phyloP scores from a whole-genome alignment of 2,113 vertebrate species.

The Actenoides hombroni region DNA sequence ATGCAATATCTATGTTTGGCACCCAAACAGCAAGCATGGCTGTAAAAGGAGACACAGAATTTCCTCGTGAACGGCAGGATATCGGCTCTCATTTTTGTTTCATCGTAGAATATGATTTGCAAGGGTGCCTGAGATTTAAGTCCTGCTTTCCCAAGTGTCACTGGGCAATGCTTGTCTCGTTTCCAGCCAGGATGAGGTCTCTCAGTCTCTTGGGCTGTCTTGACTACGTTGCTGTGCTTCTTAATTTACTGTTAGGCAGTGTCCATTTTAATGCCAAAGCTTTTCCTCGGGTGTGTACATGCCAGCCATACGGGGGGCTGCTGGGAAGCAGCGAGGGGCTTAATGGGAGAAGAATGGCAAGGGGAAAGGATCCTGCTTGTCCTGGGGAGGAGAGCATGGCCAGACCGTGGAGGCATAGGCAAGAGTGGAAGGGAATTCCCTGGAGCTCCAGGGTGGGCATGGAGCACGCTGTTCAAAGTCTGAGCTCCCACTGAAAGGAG shows the following conservation, averaged over 20 bases:
- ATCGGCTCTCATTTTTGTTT: background rate
- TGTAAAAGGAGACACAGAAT: background rate
- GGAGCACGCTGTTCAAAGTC: rapidly evolving
- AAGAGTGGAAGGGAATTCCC: background rate
- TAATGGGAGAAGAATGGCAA: rapidly evolving
- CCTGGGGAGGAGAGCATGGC: background rate
- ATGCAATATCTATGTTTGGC: background rate
- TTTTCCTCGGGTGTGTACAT: background rate
- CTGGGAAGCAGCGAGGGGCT: rapidly evolving
- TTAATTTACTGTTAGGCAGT: background rate
- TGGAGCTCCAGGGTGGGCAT: background rate
- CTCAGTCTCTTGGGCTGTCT: background rate
- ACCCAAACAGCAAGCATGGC: background rate
- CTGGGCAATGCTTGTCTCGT: background rate
- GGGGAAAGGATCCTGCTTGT: background rate
- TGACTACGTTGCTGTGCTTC: background rate
- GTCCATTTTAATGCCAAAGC: background rate
- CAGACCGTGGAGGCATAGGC: background rate
- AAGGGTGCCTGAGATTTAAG: background rate
- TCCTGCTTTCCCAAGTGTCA: background rate
- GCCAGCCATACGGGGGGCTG: too few species aligned
- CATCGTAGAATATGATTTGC: background rate
- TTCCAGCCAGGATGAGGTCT: background rate
- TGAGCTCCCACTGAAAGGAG: background rate
- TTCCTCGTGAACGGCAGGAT: background rate